Evolutionary conservation across 2,888 invertebrate genomes (phyloP).

Genomic region (Smittia sp.): DNA sequence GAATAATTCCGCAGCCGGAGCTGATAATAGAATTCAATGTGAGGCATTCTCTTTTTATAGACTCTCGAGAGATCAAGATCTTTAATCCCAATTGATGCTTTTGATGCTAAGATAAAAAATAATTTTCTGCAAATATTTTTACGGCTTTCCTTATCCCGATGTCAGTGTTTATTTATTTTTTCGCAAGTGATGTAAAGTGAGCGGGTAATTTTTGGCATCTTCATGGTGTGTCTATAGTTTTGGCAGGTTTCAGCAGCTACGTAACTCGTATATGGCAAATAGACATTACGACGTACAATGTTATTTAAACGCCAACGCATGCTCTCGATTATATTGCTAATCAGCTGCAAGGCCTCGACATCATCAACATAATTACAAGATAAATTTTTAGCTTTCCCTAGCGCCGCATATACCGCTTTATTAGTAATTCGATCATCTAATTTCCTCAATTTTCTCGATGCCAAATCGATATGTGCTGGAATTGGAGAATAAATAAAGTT

Average conservation of each 20-base stretch:
- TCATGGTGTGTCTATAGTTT: too few relatives aligned
- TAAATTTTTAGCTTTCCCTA: conserved; percentile 32
- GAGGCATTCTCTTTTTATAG: conserved; percentile 16
- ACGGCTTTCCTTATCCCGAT: neutral
- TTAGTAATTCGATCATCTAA: conserved; percentile 29
- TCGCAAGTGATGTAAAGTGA: too few relatives aligned
- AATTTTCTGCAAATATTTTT: neutral
- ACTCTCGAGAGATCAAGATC: conserved; percentile 18
- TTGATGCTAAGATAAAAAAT: neutral
- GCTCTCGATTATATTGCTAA: neutral
- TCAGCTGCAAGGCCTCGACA: neutral
- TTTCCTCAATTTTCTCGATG: neutral
- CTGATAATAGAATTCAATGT: conserved; percentile 34
- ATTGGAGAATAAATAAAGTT: conserved; percentile 35
- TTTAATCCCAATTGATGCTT: conserved; percentile 23
- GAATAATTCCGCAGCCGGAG: conserved; percentile 5
- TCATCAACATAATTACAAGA: conserved; percentile 14
- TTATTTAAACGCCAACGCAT: neutral
- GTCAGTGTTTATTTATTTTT: too few relatives aligned
- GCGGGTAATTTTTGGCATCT: too few relatives aligned
- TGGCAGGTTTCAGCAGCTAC: too few relatives aligned
- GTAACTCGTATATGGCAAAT: too few relatives aligned
- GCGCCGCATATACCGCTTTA: conserved; percentile 16
- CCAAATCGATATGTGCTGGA: neutral
- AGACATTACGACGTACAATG: neutral